Evolutionary conservation across 2,113 vertebrate species (phyloP), one percentile per base, ranked within the genome.

Genomic region (Dipodomys merriami): DNA sequence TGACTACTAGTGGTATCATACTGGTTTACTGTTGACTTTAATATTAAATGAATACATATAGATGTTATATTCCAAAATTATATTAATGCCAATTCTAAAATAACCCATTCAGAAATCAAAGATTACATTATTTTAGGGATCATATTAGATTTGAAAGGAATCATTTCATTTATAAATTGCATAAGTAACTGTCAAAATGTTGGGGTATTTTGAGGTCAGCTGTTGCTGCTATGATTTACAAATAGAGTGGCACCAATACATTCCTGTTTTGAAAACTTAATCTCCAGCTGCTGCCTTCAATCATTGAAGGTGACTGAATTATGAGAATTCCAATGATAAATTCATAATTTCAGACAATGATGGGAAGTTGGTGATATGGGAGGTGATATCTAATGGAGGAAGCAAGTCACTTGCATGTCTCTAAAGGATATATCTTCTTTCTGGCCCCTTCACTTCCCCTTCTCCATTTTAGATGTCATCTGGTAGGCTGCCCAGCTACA

Each of bases 101-200:
- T 8, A 9, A 71, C 62, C 29, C 11, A 25, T 74, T 88, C 6
- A 6, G 22, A 83, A 69, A 1, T 72, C 10, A 85, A 44, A 22
- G 82, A 73, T 68, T 83, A 73, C 85, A 57, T 78, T 39, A 86
- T 73, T 89, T 86, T 93, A 57, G 64, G 6, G 22, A 18, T 6
- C 1, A n/a, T 12, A 3, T 19, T 68, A 68, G 0, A 78, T 57
- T 6, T 74, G 35, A 79, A 91, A 86, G 44, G 44, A 83, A 23
- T 67, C 0, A 2, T 90, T 44, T 72, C 3, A 1, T 60, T 76
- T 20, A 49, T 86, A 74, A 90, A 79, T 69, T 30, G 39, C 13
- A 30, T 0, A 25, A 39, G 9, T 35, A 33, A 86, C 23, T 72
- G 0, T 64, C 53, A 64, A 29, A 39, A 49, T 57, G 2, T 64